Evolutionary conservation across 1,140 invertebrate genomes (phyloP).

Genomic region (Rhagoletis pomonella): DNA sequence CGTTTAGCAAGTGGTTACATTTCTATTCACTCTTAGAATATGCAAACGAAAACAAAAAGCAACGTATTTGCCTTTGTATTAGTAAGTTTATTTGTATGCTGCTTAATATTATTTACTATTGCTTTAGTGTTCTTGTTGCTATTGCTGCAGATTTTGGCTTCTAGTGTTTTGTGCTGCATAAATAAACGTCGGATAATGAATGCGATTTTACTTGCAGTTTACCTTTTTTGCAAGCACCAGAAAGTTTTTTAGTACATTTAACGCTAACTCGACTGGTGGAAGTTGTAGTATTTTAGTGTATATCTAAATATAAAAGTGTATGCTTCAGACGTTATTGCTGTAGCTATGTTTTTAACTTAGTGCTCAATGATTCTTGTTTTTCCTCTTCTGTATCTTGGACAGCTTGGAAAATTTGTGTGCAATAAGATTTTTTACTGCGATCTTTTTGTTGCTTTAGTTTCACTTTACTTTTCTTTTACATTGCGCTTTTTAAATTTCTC

Average conservation of each 20-base stretch:
- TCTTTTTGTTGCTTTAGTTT: not conserved
- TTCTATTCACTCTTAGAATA: not conserved
- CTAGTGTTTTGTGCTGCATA: not conserved
- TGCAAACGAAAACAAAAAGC: not conserved
- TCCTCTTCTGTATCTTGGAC: too few relatives aligned
- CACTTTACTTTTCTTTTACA: not conserved
- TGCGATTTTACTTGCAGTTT: not conserved
- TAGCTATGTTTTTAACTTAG: not conserved
- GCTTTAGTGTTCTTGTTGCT: not conserved
- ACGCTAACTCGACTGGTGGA: not conserved
- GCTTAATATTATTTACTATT: not conserved
- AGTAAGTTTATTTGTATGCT: not conserved
- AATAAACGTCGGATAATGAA: not conserved
- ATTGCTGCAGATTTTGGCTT: not conserved
- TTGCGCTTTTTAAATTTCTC: not conserved
- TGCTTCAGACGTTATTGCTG: too few relatives aligned
- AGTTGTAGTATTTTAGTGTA: not conserved
- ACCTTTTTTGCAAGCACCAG: not conserved
- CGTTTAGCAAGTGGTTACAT: not conserved
- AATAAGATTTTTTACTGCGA: too few relatives aligned
- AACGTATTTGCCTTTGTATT: not conserved
- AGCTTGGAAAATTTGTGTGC: too few relatives aligned
- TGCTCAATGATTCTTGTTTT: too few relatives aligned
- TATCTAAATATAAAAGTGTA: too few relatives aligned
- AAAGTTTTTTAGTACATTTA: not conserved